These are phyloP conservation scores for Drosophila kurseongensis DNA, from an alignment of 1,140 invertebrate genomes.

Conservation along the genomic window DNA sequence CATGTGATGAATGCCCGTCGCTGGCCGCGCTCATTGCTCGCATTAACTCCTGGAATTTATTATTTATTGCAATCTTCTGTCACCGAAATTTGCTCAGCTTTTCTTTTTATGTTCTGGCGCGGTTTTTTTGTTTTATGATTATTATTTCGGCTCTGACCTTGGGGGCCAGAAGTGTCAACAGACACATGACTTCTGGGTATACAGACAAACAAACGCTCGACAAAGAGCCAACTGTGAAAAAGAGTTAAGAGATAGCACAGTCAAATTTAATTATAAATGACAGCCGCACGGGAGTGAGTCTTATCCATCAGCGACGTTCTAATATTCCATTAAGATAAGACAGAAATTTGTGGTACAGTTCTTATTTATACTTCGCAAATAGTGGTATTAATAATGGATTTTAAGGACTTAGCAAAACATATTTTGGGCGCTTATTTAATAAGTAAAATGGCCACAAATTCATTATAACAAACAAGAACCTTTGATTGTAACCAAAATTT, in stretches of 20 bases:
- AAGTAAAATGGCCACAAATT: too few relatives aligned
- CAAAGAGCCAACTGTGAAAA: constrained; percentile 47
- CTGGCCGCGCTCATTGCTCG: constrained; percentile 52
- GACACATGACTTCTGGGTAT: constrained; percentile 35
- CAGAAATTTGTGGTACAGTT: not conserved
- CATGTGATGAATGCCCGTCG: constrained; percentile 50
- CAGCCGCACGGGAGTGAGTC: constrained; percentile 1
- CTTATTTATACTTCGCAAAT: too few relatives aligned
- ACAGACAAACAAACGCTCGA: constrained; percentile 18
- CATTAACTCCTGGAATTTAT: constrained; percentile 72
- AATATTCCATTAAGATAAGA: constrained; percentile 19
- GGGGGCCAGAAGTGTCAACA: constrained; percentile 55
- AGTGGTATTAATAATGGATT: too few relatives aligned
- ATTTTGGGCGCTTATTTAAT: too few relatives aligned
- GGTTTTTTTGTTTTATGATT: constrained; percentile 42
- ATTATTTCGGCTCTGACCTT: constrained; percentile 59
- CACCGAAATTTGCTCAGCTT: constrained; percentile 69
- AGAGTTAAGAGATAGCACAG: constrained; percentile 62
- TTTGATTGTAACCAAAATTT: too few relatives aligned
- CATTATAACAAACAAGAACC: too few relatives aligned
- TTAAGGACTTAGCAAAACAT: too few relatives aligned
- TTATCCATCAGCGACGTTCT: constrained; percentile 10
- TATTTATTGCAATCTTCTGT: constrained; percentile 74
- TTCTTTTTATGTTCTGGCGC: constrained; percentile 36
- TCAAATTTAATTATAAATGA: constrained; percentile 51